A percentile compares a stretch with the other conserved stretches of the same genome.
phyloP scores from a whole-genome alignment of 2,888 invertebrate genomes.

The Malacosoma neustria region DNA sequence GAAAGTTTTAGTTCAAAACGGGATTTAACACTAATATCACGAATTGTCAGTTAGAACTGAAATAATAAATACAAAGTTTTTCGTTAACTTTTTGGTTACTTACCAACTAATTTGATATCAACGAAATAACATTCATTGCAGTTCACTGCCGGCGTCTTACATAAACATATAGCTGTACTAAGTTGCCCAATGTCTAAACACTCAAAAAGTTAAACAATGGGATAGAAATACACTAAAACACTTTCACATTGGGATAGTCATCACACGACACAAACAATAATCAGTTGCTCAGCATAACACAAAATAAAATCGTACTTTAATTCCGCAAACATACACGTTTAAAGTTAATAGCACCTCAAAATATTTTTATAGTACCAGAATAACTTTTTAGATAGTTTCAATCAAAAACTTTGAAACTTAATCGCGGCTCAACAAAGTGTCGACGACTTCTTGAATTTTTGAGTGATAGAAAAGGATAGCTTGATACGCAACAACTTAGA shows the following conservation, averaged over 20 bases:
- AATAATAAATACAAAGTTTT: no score
- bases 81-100: constrained; percentile 16
- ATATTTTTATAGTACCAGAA: constrained; percentile 19
- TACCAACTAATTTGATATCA: constrained; percentile 23
- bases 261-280: constrained; percentile 65
- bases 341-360: constrained; percentile 14
- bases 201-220: constrained; percentile 65
- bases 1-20: no score
- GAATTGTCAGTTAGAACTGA: no score
- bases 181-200: constrained; percentile 46
- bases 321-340: constrained; percentile 13
- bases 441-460: constrained; percentile 49
- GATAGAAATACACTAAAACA: constrained; percentile 70
- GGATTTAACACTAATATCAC: no score
- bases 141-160: constrained; percentile 26
- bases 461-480: constrained; percentile 35
- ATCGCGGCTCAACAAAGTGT: constrained; percentile 24
- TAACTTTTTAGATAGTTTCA: constrained; percentile 29
- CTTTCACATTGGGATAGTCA: constrained; percentile 68
- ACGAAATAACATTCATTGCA: constrained; percentile 31
- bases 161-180: constrained; percentile 28
- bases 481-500: constrained; percentile 24
- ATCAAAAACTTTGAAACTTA: constrained; percentile 49
- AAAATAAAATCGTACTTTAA: constrained; percentile 8
- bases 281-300: constrained; percentile 53